Base-by-base conservation (phyloP, 2,888 invertebrate genomes). In the Acrobasis consociella region DNA sequence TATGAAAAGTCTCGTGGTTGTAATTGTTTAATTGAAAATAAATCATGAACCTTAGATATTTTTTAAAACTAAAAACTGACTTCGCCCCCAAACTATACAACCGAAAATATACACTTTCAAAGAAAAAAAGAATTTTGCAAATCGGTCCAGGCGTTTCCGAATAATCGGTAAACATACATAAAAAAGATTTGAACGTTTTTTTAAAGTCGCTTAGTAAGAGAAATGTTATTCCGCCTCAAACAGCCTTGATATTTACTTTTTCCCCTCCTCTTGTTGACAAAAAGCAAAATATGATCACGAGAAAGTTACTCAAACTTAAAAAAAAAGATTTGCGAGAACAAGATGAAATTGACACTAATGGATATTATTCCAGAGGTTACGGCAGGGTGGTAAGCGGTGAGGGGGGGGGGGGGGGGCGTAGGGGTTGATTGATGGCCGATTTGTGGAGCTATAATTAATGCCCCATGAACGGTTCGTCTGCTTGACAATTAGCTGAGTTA, bases 391-490 rank as follows among this genome's bases (percentile, higher is more conserved):
- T 2, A 22, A 3, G 59, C 62, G 68, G 60, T 70, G 73, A 68
- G 69, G 64, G 51, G 60, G 60, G 69, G 69, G 64, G 51, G 60
- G 60, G 50, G 51, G 15, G 51, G 49, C 39, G 22, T 39, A 51
- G 51, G 49, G 55, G 62, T 75, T 86, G 87, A 89, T 87, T 86
- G 86, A 89, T 88, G 84, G 77, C 72, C 81, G 78, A 78, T 81
- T 77, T 74, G 71, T 77, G 73, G 74, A 75, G 71, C 74, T 75
- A 79, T 87, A 88, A 88, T 87, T 88, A 87, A 87, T 84, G 87
- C 80, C 76, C 70, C 70, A 77, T 80, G 80, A 77, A 79, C 78
- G 77, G 74, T 75, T 71, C 69, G 71, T 70, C 74, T 75, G 71
- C 67, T 56, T 71, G 75, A 81, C 82, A 81, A 81, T 80, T 77